These are phyloP conservation scores for Agapornis canus DNA, from an alignment of 2,797 vertebrate species.

Conservation along the genomic window DNA sequence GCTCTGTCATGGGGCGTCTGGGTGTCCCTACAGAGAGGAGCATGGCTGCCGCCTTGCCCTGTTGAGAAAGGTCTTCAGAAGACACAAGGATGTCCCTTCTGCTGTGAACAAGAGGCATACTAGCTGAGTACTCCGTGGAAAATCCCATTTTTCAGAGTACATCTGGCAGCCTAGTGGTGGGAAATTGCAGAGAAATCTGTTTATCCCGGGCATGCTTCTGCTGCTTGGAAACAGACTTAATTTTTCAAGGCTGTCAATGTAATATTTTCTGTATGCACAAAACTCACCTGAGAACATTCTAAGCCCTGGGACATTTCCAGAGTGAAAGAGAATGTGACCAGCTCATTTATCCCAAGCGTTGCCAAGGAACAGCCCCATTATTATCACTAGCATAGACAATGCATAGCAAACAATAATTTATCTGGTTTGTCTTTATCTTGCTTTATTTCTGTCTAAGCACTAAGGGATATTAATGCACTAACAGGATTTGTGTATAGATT, in stretches of 20 bases:
- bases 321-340: not conserved
- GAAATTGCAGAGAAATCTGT: not conserved
- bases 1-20: fast-evolving
- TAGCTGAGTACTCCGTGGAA: not conserved
- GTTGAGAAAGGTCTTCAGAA: not conserved
- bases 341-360: not conserved
- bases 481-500: not conserved
- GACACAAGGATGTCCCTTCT: not conserved
- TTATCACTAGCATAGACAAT: not conserved
- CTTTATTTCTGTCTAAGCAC: not conserved
- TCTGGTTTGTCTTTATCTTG: not conserved
- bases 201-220: not conserved
- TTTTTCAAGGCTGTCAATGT: not conserved
- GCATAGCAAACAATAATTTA: not conserved
- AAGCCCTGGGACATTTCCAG: not conserved
- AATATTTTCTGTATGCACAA: not conserved
- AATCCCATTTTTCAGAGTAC: not conserved
- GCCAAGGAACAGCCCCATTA: not conserved
- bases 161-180: not conserved
- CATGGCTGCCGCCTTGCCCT: not conserved
- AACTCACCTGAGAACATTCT: not conserved
- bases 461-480: not conserved
- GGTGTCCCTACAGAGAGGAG: not conserved
- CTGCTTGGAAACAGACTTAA: not conserved
- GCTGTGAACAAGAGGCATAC: not conserved